phyloP scores from a whole-genome alignment of 2,113 vertebrate genomes.

The Mastomys coucha region DNA sequence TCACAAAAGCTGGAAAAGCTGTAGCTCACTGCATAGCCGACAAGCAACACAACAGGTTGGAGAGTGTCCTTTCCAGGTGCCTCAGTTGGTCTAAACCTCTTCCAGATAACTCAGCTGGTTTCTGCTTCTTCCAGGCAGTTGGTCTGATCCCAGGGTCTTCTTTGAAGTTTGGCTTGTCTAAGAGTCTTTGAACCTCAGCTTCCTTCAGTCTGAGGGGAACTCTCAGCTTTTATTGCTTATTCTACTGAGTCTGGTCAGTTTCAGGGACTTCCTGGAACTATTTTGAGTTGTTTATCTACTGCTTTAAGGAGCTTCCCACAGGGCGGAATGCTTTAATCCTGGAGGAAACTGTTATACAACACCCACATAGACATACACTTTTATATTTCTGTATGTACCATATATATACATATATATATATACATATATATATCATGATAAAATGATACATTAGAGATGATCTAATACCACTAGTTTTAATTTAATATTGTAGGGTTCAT shows the following conservation, averaged over 20 bases:
- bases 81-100: not conserved
- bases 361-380: not conserved
- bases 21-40: not conserved
- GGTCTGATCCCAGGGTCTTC: not conserved
- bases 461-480: not conserved
- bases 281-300: not conserved
- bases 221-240: not conserved
- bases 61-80: not conserved
- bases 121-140: not conserved
- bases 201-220: not conserved
- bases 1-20: not conserved
- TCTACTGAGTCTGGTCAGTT: not conserved
- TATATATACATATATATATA: too few species aligned
- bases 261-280: not conserved
- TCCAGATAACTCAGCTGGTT: not conserved
- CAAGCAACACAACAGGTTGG: not conserved
- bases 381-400: not conserved
- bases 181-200: not conserved
- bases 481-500: not conserved
- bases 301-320: not conserved
- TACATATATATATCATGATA: not conserved
- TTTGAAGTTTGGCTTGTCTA: not conserved
- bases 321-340: not conserved
- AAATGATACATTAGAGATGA: not conserved
- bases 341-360: not conserved